phyloP scores from a whole-genome alignment of 2,888 invertebrate genomes.

The Idaea biselata region DNA sequence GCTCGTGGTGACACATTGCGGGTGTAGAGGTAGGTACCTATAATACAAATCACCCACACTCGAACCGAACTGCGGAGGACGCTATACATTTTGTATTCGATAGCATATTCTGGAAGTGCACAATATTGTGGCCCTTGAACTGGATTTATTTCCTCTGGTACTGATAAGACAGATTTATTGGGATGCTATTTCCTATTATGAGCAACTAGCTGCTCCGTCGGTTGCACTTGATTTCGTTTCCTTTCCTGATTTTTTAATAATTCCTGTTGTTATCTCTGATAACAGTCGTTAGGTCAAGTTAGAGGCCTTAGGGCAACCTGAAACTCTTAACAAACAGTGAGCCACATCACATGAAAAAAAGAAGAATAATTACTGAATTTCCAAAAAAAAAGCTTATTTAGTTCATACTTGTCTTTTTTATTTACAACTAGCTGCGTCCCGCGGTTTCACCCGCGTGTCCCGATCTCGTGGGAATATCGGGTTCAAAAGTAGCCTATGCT shows the following conservation, averaged over 20 bases:
- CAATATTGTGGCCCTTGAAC: not conserved
- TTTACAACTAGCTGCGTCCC: too few species aligned
- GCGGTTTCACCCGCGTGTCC: too few species aligned
- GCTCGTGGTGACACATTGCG: constrained; percentile 30
- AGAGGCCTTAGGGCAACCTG: too few species aligned
- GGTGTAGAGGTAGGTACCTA: constrained; percentile 20
- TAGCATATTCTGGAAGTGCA: not conserved
- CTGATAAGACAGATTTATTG: constrained; percentile 1
- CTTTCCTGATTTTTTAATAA: not conserved
- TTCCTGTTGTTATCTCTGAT: too few species aligned
- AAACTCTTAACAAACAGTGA: too few species aligned
- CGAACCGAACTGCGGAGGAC: not conserved
- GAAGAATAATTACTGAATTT: too few species aligned
- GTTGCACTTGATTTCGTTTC: not conserved
- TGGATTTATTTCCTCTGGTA: not conserved
- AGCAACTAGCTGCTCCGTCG: not conserved
- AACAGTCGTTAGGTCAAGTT: too few species aligned
- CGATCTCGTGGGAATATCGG: too few species aligned
- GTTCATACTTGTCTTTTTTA: too few species aligned
- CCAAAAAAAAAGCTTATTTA: too few species aligned
- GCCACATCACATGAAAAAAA: too few species aligned
- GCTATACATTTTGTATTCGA: not conserved
- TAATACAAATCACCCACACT: constrained; percentile 16
- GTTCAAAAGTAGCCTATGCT: too few species aligned
- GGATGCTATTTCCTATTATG: not conserved